Conservation (phyloP, 1,140 invertebrate genomes). For the Drosophila bifasciata region DNA sequence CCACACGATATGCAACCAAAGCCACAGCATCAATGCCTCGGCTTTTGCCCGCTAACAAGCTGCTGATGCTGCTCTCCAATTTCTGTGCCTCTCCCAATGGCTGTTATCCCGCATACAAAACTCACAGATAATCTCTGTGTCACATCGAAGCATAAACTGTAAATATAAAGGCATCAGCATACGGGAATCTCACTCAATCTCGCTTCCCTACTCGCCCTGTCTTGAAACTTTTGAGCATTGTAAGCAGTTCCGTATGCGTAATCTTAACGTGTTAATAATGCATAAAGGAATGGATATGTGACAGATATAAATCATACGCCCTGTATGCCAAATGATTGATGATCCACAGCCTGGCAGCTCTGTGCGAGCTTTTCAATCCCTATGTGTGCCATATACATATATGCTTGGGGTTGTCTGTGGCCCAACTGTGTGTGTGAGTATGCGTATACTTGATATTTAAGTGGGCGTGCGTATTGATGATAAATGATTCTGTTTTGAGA, state of each 20-base stretch:
- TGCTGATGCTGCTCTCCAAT: background rate
- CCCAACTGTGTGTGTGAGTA: background rate
- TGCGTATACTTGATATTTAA: slow-evolving; percentile 66
- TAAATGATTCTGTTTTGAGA: slow-evolving; percentile 53
- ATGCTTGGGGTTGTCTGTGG: background rate
- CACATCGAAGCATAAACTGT: slow-evolving; percentile 43
- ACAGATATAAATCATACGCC: slow-evolving; percentile 68
- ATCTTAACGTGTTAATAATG: slow-evolving; percentile 75
- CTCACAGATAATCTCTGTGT: slow-evolving; percentile 59
- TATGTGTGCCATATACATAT: slow-evolving; percentile 3
- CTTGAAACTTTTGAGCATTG: slow-evolving; percentile 51
- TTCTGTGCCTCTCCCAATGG: slow-evolving; percentile 3
- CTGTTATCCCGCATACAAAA: slow-evolving; percentile 3
- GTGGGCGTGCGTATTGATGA: slow-evolving; percentile 54
- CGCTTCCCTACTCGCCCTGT: background rate
- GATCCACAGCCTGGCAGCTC: slow-evolving; percentile 27
- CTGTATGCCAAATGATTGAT: slow-evolving; percentile 56
- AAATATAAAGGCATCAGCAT: slow-evolving; percentile 32
- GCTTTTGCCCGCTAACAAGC: slow-evolving; percentile 21
- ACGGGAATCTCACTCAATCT: too few relatives aligned
- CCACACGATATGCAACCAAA: slow-evolving; percentile 14
- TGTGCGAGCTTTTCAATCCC: background rate
- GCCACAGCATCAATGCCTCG: background rate
- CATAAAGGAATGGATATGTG: slow-evolving; percentile 54
- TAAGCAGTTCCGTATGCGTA: slow-evolving; percentile 49